Percentiles rank a stretch among this genome's conserved stretches.
Conservation (phyloP, 2,113 vertebrate genomes). For the Epinephelus fuscoguttatus region DNA sequence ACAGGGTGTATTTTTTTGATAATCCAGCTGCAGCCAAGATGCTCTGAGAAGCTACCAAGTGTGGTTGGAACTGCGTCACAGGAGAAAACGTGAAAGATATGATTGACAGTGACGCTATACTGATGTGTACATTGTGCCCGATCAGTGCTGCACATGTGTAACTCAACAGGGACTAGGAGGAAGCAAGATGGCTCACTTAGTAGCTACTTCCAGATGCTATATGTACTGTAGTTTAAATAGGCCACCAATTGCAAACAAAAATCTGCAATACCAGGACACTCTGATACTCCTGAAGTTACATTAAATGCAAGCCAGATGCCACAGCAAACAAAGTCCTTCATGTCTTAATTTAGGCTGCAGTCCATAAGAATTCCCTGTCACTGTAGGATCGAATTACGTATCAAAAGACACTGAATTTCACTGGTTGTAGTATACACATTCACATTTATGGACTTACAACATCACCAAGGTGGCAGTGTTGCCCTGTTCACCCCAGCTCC, state of each 20-base stretch:
- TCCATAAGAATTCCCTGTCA: background rate
- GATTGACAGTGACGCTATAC: too few species aligned
- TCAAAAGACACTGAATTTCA: background rate
- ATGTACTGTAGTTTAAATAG: too few species aligned
- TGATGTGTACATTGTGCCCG: too few species aligned
- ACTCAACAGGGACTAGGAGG: too few species aligned
- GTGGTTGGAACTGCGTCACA: too few species aligned
- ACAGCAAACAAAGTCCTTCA: background rate
- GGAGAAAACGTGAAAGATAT: too few species aligned
- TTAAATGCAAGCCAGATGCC: background rate
- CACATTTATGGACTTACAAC: background rate
- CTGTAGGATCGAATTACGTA: background rate
- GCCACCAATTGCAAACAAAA: background rate
- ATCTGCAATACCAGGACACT: background rate
- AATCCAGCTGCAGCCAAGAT: too few species aligned
- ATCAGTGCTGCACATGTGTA: too few species aligned
- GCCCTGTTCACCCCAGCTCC: background rate
- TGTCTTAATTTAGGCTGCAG: background rate
- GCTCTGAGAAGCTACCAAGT: too few species aligned
- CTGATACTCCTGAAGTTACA: background rate
- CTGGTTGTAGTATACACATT: background rate
- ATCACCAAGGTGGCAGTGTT: background rate
- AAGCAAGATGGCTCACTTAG: too few species aligned
- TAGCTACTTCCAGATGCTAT: too few species aligned
- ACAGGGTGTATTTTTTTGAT: too few species aligned